Percentiles rank a stretch among this genome's conserved stretches.
These are phyloP conservation scores for Nixonia krombeini DNA, from an alignment of 1,140 invertebrate genomes.

Conservation along the genomic window DNA sequence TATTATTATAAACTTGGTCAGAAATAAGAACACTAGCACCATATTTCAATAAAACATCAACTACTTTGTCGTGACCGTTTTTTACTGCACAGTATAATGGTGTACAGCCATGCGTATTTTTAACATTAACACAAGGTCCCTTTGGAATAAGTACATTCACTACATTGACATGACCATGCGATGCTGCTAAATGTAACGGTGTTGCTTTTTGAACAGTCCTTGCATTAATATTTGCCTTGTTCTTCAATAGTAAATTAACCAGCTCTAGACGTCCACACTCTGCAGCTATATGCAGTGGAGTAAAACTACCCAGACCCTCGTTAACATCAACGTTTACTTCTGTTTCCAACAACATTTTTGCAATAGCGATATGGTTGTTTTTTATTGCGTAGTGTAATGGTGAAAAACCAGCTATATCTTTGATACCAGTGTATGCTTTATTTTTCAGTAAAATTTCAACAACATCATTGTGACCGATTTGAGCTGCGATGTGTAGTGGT, in stretches of 20 bases:
- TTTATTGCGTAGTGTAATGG: conserved; percentile 40
- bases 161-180: conserved; percentile 78
- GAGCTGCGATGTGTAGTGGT: no score
- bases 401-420: conserved; percentile 11
- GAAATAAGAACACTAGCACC: conserved; percentile 64
- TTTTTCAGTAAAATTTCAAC: no score
- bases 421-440: no score
- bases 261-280: conserved; percentile 74
- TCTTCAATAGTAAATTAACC: conserved; percentile 22
- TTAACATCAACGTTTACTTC: conserved; percentile 22
- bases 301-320: background rate
- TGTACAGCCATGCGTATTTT: conserved; percentile 6
- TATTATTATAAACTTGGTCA: conserved; percentile 77
- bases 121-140: conserved; percentile 75
- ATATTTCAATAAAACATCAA: conserved; percentile 16
- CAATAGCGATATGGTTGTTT: conserved; percentile 31
- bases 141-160: conserved; percentile 78
- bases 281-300: conserved; percentile 19
- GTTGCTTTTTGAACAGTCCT: background rate
- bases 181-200: conserved; percentile 27
- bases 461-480: no score
- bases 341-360: conserved; percentile 26
- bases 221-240: conserved; percentile 17
- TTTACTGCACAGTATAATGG: conserved; percentile 21
- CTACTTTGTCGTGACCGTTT: conserved; percentile 15